A percentile compares a stretch with the other conserved stretches of the same genome.
These are phyloP conservation scores for Oopsacas minuta DNA, from an alignment of 37 sponge, comb jelly and placozoan genomes.

Conservation along the genomic window DNA sequence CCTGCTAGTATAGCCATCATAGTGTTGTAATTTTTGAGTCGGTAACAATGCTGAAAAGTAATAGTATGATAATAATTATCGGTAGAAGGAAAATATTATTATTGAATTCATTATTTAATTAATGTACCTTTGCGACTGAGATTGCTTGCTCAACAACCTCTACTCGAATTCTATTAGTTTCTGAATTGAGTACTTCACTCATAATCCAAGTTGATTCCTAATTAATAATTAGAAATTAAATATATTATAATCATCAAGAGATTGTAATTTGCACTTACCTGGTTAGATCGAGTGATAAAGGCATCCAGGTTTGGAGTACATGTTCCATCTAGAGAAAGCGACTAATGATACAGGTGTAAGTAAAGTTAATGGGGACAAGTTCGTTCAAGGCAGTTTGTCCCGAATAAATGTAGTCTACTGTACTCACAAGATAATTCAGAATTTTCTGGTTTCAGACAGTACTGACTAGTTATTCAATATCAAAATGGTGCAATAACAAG, in stretches of 20 bases:
- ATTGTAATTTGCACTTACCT: slow-evolving; percentile 21
- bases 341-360: background rate
- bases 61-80: too few species aligned
- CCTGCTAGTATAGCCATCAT: slow-evolving; percentile 52
- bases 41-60: slow-evolving; percentile 59
- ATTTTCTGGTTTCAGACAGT: too few species aligned
- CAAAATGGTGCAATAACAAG: background rate
- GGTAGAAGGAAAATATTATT: too few species aligned
- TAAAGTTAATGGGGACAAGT: too few species aligned
- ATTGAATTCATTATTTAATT: background rate
- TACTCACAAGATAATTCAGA: too few species aligned
- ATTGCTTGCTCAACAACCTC: background rate
- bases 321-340: background rate
- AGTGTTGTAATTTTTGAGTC: slow-evolving; percentile 57
- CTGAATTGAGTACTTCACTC: background rate
- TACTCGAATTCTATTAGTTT: background rate
- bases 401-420: too few species aligned
- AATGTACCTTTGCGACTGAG: background rate
- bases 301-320: slow-evolving; percentile 50
- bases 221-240: background rate
- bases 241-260: background rate
- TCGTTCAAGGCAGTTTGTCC: too few species aligned
- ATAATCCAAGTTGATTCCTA: background rate
- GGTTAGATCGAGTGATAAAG: slow-evolving; percentile 54
- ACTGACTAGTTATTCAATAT: background rate